phyloP scores from a whole-genome alignment of 2,797 vertebrate genomes.

The Microctenopoma steveboyesi region DNA sequence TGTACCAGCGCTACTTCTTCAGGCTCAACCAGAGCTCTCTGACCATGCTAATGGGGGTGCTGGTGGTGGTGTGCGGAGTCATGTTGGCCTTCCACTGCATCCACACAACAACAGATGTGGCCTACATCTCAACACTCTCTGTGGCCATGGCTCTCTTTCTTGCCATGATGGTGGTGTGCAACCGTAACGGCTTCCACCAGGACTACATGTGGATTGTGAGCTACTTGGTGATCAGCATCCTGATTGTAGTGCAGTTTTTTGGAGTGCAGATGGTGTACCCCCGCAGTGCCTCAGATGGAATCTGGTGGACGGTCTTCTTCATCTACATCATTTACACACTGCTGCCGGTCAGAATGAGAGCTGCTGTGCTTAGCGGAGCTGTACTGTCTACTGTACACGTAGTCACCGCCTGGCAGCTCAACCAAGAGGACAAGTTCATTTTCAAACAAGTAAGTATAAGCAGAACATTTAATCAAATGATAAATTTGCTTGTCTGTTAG shows the following conservation, averaged over 20 bases:
- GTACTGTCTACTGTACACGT: slow-evolving; percentile 89
- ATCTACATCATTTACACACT: slow-evolving; percentile 98
- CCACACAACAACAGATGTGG: slow-evolving; percentile 67
- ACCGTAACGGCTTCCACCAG: slow-evolving; percentile 94
- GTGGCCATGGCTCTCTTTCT: slow-evolving; percentile 90
- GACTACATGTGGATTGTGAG: slow-evolving; percentile 98
- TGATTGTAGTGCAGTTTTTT: slow-evolving; percentile 89
- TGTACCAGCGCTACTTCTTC: slow-evolving; percentile 98
- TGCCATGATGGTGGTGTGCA: slow-evolving; percentile 94
- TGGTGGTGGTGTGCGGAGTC: slow-evolving; percentile 90
- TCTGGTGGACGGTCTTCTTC: slow-evolving; percentile 97
- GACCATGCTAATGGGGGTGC: slow-evolving; percentile 95
- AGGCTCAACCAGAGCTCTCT: slow-evolving; percentile 98
- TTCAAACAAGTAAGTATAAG: slow-evolving; percentile 87
- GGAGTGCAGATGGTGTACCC: slow-evolving; percentile 86
- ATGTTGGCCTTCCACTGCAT: slow-evolving; percentile 92
- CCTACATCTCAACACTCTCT: slow-evolving; percentile 85
- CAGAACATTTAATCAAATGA: neutral
- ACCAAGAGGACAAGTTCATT: slow-evolving; percentile 85
- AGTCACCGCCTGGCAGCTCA: slow-evolving; percentile 89
- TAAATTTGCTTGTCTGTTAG: neutral
- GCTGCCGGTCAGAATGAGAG: slow-evolving; percentile 94
- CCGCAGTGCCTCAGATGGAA: slow-evolving; percentile 88
- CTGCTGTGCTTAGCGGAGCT: slow-evolving; percentile 89
- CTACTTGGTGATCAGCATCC: slow-evolving; percentile 91